Evolutionary conservation across 2,113 vertebrate species (phyloP).

Genomic region (Apodemus sylvaticus): DNA sequence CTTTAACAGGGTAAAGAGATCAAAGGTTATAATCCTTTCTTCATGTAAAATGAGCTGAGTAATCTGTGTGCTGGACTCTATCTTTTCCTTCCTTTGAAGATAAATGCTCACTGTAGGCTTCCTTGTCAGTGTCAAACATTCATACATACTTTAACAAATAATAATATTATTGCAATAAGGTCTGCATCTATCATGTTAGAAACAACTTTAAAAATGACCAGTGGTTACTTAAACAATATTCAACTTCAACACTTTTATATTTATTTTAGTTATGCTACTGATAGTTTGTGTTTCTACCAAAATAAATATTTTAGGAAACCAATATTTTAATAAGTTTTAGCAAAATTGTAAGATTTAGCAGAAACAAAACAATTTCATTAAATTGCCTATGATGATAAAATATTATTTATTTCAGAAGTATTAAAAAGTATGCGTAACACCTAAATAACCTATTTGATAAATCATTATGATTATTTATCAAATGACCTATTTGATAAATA

Average conservation of each 20-base stretch:
- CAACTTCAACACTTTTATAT: not conserved
- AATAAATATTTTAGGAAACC: not conserved
- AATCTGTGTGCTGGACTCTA: not conserved
- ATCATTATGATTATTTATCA: too few relatives aligned
- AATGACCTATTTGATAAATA: too few relatives aligned
- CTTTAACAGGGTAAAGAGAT: not conserved
- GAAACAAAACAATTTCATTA: not conserved
- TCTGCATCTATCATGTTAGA: not conserved
- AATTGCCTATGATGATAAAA: not conserved
- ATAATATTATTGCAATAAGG: not conserved
- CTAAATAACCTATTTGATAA: not conserved
- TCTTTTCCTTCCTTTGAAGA: conserved; percentile 34
- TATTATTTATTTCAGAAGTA: not conserved
- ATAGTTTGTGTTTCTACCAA: not conserved
- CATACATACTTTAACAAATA: conserved; percentile 32
- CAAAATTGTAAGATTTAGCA: not conserved
- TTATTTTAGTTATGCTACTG: not conserved
- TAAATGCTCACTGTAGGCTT: not conserved
- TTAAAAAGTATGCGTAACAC: not conserved
- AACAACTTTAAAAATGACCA: not conserved
- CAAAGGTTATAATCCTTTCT: conserved; percentile 40
- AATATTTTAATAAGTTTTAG: not conserved
- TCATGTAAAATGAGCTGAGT: not conserved
- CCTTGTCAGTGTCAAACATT: conserved; percentile 9
- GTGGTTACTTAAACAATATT: not conserved